These are phyloP conservation scores for Psilanteris sp. DNA, from an alignment of 1,140 invertebrate genomes.

Conservation along the genomic window DNA sequence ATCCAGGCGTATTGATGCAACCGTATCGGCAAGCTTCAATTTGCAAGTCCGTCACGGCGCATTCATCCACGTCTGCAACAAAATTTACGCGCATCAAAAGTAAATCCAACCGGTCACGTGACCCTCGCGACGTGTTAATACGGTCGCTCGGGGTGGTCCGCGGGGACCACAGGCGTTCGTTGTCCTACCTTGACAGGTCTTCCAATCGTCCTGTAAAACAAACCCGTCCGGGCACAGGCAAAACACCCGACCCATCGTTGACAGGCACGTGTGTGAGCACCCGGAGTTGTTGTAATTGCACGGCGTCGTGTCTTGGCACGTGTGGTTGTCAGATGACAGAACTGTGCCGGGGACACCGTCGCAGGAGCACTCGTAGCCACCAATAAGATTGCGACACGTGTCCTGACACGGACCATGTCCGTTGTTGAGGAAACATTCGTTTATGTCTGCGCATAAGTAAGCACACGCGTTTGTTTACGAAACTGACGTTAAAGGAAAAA, in stretches of 20 bases:
- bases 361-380: conserved; percentile 84
- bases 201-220: conserved; percentile 81
- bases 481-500: no score
- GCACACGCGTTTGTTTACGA: no score
- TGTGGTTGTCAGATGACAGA: conserved; percentile 81
- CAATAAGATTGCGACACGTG: conserved; percentile 83
- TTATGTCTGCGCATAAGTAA: conserved; percentile 80
- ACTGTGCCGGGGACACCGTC: conserved; percentile 80
- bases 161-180: no score
- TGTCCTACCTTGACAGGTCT: conserved; percentile 82
- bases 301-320: conserved; percentile 82
- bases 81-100: no score
- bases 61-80: conserved; percentile 84
- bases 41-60: conserved; percentile 78
- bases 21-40: conserved; percentile 77
- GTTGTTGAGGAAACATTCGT: conserved; percentile 83
- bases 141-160: no score
- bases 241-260: conserved; percentile 83
- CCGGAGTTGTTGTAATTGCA: conserved; percentile 83
- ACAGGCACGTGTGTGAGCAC: conserved; percentile 83
- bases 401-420: conserved; percentile 86
- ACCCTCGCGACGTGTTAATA: no score
- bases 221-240: conserved; percentile 85
- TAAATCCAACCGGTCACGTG: no score
- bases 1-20: conserved; percentile 81